Evolutionary conservation across 2,797 vertebrate species (phyloP), one percentile per base, ranked within the genome.

Genomic region (Myotis daubentonii): DNA sequence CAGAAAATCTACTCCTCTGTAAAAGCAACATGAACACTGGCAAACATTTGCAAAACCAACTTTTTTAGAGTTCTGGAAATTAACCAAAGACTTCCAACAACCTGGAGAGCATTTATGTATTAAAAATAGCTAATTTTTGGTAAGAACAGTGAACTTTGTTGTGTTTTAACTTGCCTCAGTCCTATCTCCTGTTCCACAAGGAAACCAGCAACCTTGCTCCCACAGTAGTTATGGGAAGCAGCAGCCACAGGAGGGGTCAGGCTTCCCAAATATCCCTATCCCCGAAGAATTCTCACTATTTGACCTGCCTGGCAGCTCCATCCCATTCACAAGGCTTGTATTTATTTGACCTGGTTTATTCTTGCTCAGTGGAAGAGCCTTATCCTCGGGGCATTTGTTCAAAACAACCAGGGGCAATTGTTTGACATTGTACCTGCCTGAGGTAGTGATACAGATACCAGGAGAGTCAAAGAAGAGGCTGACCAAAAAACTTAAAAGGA

Each of bases 1-100:
- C 28, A 89, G 68, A 85, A 96, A 82, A 87, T 72, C 55, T 85
- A 62, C 5, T 92, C 9, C 33, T 95, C 23, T 91, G 55, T 85
- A 90, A 96, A 93, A 91, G 51, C 84, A 91, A 19, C 51, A 30
- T 44, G 85, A 92, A 91, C 60, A 38, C 22, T 82, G 71, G 25
- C 7, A 82, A 75, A 49, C 75, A 12, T 72, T 28, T 41, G 88
- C 62, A 95, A 95, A 91, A 94, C n/a, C 41, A 95, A 19, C 41
- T 51, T 93, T 81, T 94, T 93, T 20, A 82, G 80, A 89, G 75
- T 86, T 96, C 33, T 95, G 81, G 89, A 94, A 96, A 55, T 84
- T 86, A 89, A 78, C 12, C 41, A 90, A 89, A 87, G 71, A 1
- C 33, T 85, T 93, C n/a, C 36, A 81, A 62, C 10, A 92, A 84